Percentiles rank a stretch among this genome's conserved stretches.
These are phyloP conservation scores for Hypomecis punctinalis DNA, from an alignment of 2,888 invertebrate species.

Conservation along the genomic window DNA sequence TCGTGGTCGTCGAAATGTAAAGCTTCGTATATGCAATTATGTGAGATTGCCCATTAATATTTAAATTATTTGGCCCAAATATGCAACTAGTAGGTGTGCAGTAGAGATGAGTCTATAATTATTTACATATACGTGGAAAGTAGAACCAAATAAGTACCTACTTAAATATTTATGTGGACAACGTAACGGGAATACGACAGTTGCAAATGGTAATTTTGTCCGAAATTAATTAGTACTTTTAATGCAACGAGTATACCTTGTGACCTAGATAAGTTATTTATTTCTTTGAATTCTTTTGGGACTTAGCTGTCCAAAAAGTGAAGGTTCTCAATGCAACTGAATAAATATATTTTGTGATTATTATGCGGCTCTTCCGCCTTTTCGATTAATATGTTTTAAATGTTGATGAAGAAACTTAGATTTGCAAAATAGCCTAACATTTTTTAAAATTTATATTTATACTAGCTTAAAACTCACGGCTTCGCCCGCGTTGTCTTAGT, in stretches of 20 bases:
- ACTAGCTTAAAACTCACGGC: too few relatives aligned
- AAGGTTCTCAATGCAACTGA: too few relatives aligned
- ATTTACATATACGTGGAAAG: slow-evolving; percentile 10
- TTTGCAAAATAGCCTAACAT: too few relatives aligned
- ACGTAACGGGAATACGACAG: slow-evolving; percentile 17
- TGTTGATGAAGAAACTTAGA: too few relatives aligned
- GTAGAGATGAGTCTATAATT: slow-evolving; percentile 10
- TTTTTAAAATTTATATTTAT: too few relatives aligned
- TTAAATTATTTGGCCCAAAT: slow-evolving; percentile 18
- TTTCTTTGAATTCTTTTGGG: background rate
- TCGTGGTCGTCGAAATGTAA: background rate
- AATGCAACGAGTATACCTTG: background rate
- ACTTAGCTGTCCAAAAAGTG: background rate
- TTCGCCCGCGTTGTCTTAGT: too few relatives aligned
- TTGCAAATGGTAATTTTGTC: slow-evolving; percentile 17
- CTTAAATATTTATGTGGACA: slow-evolving; percentile 15
- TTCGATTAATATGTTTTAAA: too few relatives aligned
- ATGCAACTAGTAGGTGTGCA: slow-evolving; percentile 13
- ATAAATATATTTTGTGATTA: too few relatives aligned
- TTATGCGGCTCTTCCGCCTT: too few relatives aligned
- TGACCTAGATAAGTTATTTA: background rate
- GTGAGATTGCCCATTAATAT: slow-evolving; percentile 17
- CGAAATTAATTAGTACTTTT: slow-evolving; percentile 6
- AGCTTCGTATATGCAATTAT: slow-evolving; percentile 3
- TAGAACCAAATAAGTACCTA: slow-evolving; percentile 7